phyloP scores from a whole-genome alignment of 1,140 invertebrate genomes.

The Limonius californicus region DNA sequence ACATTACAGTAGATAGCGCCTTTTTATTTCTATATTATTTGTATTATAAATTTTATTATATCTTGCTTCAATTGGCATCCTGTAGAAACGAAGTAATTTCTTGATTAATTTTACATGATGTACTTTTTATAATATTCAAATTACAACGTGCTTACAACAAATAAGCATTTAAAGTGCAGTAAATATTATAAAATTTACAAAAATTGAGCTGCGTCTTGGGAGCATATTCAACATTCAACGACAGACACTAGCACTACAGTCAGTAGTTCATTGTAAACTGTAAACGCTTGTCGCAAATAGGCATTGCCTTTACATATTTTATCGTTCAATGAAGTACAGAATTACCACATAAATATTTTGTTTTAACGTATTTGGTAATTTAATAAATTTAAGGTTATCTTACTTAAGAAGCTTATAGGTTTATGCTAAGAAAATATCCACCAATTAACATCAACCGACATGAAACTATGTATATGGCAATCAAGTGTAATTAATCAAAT shows the following conservation, averaged over 20 bases:
- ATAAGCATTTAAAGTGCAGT: not conserved
- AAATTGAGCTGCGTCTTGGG: not conserved
- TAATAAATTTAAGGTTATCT: no score
- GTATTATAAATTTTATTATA: no score
- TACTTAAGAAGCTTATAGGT: no score
- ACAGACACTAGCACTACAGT: not conserved
- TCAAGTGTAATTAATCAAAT: no score
- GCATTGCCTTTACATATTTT: not conserved
- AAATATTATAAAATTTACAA: constrained; percentile 1
- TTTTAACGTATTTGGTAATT: no score
- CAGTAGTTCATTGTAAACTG: not conserved
- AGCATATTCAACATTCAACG: not conserved
- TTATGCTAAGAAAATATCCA: not conserved
- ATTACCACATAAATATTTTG: no score
- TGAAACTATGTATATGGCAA: not conserved
- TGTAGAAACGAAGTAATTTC: no score
- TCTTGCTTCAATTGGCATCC: no score
- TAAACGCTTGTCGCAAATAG: not conserved
- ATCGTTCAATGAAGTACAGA: not conserved
- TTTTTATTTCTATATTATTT: no score
- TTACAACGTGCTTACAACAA: not conserved
- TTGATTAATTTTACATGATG: no score
- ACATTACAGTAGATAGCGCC: no score
- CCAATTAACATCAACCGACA: not conserved
- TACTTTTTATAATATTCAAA: not conserved